Percentiles rank a stretch among this genome's conserved stretches.
Evolutionary conservation across 2,113 vertebrate species (phyloP).

Genomic region (Petrocephalus zakoni): DNA sequence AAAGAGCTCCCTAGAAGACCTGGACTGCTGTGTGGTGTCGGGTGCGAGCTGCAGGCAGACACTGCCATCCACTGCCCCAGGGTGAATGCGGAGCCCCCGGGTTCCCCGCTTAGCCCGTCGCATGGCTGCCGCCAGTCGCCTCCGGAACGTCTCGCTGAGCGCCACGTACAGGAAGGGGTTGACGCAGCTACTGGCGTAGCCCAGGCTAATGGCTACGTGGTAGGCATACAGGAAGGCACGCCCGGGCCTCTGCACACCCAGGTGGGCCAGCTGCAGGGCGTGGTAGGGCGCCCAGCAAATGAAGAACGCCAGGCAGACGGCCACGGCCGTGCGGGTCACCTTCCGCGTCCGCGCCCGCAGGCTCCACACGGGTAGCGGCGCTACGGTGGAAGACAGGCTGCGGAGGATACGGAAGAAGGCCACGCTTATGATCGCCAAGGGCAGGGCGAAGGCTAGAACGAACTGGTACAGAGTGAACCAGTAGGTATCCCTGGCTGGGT

Average conservation of each 20-base stretch:
- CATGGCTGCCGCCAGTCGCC: constrained; percentile 46
- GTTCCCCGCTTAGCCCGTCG: constrained; percentile 42
- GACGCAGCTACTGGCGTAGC: constrained; percentile 67
- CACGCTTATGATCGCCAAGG: constrained; percentile 65
- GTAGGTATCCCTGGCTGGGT: constrained; percentile 65
- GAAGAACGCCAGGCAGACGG: constrained; percentile 76
- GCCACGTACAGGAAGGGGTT: constrained; percentile 63
- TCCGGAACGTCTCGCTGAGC: constrained; percentile 62
- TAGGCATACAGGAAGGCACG: constrained; percentile 55
- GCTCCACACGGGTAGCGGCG: constrained; percentile 66
- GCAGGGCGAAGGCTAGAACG: constrained; percentile 72
- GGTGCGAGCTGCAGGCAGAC: constrained; percentile 60
- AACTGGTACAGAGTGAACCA: constrained; percentile 85
- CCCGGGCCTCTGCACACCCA: constrained; percentile 56
- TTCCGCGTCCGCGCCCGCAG: constrained; percentile 64
- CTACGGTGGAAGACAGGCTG: constrained; percentile 73
- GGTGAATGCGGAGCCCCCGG: constrained; percentile 39
- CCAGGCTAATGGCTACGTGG: constrained; percentile 65
- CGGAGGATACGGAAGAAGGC: constrained; percentile 77
- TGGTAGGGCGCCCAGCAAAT: constrained; percentile 75
- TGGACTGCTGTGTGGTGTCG: constrained; percentile 57
- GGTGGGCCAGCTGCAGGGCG: constrained; percentile 61
- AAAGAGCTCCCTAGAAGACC: constrained; percentile 48
- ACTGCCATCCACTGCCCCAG: constrained; percentile 44
- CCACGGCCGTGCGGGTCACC: constrained; percentile 77